A percentile compares a stretch with the other conserved stretches of the same genome.
Conservation (phyloP, 2,888 invertebrate species). For the Ornithoptera alexandrae region DNA sequence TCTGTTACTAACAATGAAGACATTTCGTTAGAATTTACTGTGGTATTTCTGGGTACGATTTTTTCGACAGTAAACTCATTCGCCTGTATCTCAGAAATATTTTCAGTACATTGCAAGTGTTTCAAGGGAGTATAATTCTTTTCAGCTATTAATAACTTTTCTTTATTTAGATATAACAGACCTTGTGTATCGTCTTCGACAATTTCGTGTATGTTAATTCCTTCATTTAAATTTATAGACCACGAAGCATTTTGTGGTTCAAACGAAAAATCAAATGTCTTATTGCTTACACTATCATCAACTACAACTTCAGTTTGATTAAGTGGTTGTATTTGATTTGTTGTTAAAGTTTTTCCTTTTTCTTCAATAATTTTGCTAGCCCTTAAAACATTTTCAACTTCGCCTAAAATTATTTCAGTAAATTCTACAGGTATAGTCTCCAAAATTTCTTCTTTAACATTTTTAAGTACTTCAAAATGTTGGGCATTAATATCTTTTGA, state of each 20-base stretch:
- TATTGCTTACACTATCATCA: slow-evolving; percentile 55
- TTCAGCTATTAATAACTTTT: slow-evolving; percentile 52
- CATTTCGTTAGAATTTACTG: slow-evolving; percentile 52
- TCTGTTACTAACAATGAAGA: slow-evolving; percentile 64
- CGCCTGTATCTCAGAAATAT: slow-evolving; percentile 50
- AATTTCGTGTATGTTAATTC: slow-evolving; percentile 60
- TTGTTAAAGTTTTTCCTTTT: slow-evolving; percentile 40
- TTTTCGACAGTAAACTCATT: slow-evolving; percentile 49
- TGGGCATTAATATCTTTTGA: slow-evolving; percentile 59
- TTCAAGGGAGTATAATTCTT: slow-evolving; percentile 54
- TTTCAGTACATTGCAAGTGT: slow-evolving; percentile 66
- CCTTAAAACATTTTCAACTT: slow-evolving; percentile 43
- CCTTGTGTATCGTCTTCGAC: slow-evolving; percentile 55
- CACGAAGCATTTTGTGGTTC: slow-evolving; percentile 49
- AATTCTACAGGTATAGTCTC: slow-evolving; percentile 55
- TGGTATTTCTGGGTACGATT: slow-evolving; percentile 47
- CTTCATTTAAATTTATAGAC: slow-evolving; percentile 50
- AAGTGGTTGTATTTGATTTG: slow-evolving; percentile 49
- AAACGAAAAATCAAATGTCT: slow-evolving; percentile 40
- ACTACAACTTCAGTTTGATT: slow-evolving; percentile 51
- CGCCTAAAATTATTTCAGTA: slow-evolving; percentile 52
- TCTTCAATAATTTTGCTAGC: slow-evolving; percentile 32
- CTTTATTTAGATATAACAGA: slow-evolving; percentile 42
- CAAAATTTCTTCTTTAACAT: slow-evolving; percentile 55
- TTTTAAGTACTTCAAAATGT: slow-evolving; percentile 55